Conservation (phyloP, 2,888 invertebrate species). For the Tuberolachnus salignus region DNA sequence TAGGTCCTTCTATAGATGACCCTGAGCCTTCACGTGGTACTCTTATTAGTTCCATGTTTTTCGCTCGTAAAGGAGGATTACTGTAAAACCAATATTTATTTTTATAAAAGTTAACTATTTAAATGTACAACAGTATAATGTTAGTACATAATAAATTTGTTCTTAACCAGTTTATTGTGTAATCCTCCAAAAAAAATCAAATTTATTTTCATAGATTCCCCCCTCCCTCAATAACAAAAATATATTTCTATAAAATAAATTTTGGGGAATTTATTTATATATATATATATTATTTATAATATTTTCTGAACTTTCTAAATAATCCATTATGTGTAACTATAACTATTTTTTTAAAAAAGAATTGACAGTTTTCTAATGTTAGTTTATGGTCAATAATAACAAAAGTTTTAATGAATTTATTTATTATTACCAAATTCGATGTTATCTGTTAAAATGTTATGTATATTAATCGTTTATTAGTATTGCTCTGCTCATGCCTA, state of each 20-base stretch:
- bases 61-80: conserved; percentile 84
- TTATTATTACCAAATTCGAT: conserved; percentile 7
- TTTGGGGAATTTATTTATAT: background rate
- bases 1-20: conserved; percentile 56
- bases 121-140: conserved; percentile 34
- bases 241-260: background rate
- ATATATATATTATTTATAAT: no score
- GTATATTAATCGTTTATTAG: conserved; percentile 28
- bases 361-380: background rate
- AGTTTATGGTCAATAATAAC: background rate
- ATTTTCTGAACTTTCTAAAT: background rate
- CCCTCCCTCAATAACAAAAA: background rate
- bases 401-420: conserved; percentile 5
- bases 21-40: conserved; percentile 68
- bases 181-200: conserved; percentile 6
- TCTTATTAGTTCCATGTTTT: conserved; percentile 74
- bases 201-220: conserved; percentile 3
- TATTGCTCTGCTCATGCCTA: conserved; percentile 21
- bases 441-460: conserved; percentile 23
- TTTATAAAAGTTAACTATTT: background rate
- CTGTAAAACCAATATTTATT: conserved; percentile 65
- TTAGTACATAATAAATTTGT: conserved; percentile 36
- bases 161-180: conserved; percentile 9
- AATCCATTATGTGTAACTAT: background rate
- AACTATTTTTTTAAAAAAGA: background rate